Evolutionary conservation across 2,797 vertebrate species (phyloP).

Genomic region (Aeoliscus strigatus): DNA sequence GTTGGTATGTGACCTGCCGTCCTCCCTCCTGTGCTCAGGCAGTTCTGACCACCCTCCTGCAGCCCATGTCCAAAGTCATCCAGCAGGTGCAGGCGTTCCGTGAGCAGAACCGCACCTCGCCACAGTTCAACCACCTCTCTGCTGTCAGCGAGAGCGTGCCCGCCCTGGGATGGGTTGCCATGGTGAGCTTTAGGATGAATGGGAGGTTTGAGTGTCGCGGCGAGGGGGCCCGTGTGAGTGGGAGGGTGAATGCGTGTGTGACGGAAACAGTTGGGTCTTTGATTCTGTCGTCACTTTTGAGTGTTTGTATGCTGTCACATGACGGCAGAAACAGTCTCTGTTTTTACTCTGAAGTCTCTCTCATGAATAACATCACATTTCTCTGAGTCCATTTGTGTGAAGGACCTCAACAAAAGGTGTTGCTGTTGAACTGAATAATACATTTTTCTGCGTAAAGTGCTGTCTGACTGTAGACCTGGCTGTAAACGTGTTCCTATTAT

Average conservation of each 20-base stretch:
- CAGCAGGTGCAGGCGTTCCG: constrained; percentile 83
- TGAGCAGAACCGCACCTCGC: constrained; percentile 88
- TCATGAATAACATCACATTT: constrained; percentile 29
- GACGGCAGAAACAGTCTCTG: constrained; percentile 33
- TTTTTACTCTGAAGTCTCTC: constrained; percentile 14
- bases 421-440: neutral
- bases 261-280: constrained; percentile 24
- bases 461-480: neutral
- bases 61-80: constrained; percentile 85
- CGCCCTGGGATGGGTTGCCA: constrained; percentile 89
- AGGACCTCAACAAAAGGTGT: constrained; percentile 1
- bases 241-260: constrained; percentile 9
- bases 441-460: neutral
- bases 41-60: constrained; percentile 73
- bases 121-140: constrained; percentile 90
- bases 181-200: constrained; percentile 75
- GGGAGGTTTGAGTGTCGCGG: constrained; percentile 2
- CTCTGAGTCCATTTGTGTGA: neutral
- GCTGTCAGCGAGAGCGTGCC: constrained; percentile 93
- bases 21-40: constrained; percentile 60
- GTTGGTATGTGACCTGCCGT: neutral
- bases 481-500: constrained; percentile 14
- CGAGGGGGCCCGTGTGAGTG: constrained; percentile 4
- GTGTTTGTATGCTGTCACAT: constrained; percentile 28
- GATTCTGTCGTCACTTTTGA: constrained; percentile 31